A percentile compares a stretch with the other conserved stretches of the same genome.
These are phyloP conservation scores for Laothoe populi DNA, from an alignment of 2,888 invertebrate species.

Conservation along the genomic window DNA sequence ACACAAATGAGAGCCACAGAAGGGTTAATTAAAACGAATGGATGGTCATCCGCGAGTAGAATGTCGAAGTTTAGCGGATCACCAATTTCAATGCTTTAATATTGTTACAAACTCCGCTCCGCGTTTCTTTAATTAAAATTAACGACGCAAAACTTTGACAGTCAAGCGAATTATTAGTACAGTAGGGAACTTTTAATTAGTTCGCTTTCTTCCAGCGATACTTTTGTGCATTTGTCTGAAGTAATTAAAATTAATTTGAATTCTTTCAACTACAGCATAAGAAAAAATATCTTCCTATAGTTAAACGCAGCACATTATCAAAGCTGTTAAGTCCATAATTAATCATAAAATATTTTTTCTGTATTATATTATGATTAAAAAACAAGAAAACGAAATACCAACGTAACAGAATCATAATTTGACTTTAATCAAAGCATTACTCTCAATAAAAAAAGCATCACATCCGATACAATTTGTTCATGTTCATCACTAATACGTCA, in stretches of 20 bases:
- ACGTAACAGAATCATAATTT: slow-evolving; percentile 45
- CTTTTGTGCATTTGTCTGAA: slow-evolving; percentile 79
- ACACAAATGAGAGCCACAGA: slow-evolving; percentile 67
- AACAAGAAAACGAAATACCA: slow-evolving; percentile 27
- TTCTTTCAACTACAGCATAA: slow-evolving; percentile 52
- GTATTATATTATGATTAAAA: slow-evolving; percentile 12
- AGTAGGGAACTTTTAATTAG: slow-evolving; percentile 84
- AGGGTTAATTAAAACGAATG: slow-evolving; percentile 83
- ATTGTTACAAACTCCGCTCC: slow-evolving; percentile 80
- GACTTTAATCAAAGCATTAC: slow-evolving; percentile 54
- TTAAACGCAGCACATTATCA: slow-evolving; percentile 9
- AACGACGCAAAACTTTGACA: slow-evolving; percentile 84
- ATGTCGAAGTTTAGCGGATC: slow-evolving; percentile 83
- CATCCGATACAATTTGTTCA: slow-evolving; percentile 47
- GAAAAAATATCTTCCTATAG: slow-evolving; percentile 28
- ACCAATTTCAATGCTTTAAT: slow-evolving; percentile 84
- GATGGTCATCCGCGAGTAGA: slow-evolving; percentile 76
- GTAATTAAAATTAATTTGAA: slow-evolving; percentile 79
- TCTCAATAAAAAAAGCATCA: slow-evolving; percentile 43
- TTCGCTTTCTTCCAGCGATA: slow-evolving; percentile 77
- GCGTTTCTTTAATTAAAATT: slow-evolving; percentile 85
- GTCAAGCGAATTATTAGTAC: slow-evolving; percentile 85
- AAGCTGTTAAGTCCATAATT: background rate
- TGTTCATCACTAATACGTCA: slow-evolving; percentile 44
- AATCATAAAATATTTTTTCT: background rate